These are phyloP conservation scores for Chelon labrosus DNA, from an alignment of 2,797 vertebrate species.

Conservation along the genomic window DNA sequence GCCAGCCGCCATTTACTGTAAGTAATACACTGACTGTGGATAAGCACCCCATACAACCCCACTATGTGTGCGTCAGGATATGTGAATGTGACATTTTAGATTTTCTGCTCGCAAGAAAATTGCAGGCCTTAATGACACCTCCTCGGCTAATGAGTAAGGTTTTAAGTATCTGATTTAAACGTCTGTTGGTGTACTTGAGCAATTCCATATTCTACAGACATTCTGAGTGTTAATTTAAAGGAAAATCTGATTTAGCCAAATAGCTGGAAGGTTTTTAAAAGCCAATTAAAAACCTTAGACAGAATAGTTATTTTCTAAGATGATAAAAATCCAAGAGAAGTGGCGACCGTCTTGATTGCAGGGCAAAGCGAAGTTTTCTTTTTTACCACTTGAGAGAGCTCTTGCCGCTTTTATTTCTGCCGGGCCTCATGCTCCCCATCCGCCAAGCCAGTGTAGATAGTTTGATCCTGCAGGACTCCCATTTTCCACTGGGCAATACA, in stretches of 20 bases:
- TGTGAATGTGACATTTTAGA: conserved; percentile 22
- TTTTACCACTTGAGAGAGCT: conserved; percentile 78
- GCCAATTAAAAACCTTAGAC: conserved; percentile 52
- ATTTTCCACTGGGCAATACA: conserved; percentile 73
- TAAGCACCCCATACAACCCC: too few relatives aligned
- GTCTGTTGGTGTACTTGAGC: conserved; percentile 5
- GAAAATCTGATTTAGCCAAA: conserved; percentile 52
- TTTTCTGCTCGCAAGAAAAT: conserved; percentile 17
- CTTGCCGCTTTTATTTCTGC: conserved; percentile 66
- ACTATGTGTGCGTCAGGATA: neutral
- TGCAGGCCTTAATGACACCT: too few relatives aligned
- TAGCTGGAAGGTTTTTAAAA: conserved; percentile 48
- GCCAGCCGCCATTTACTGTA: too few relatives aligned
- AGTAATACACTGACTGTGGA: too few relatives aligned
- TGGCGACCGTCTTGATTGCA: conserved; percentile 27
- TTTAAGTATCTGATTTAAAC: conserved; percentile 45
- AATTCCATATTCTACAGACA: conserved; percentile 32
- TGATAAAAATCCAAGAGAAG: conserved; percentile 59
- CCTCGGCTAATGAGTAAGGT: too few relatives aligned
- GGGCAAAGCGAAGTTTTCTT: conserved; percentile 48
- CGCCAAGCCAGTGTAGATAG: conserved; percentile 50
- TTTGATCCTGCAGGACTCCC: conserved; percentile 63
- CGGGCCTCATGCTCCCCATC: conserved; percentile 9
- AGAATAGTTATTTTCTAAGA: conserved; percentile 50
- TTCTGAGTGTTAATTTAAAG: conserved; percentile 44